These are phyloP conservation scores for Nycticryphes semicollaris DNA, from an alignment of 2,113 vertebrate genomes.

Conservation along the genomic window DNA sequence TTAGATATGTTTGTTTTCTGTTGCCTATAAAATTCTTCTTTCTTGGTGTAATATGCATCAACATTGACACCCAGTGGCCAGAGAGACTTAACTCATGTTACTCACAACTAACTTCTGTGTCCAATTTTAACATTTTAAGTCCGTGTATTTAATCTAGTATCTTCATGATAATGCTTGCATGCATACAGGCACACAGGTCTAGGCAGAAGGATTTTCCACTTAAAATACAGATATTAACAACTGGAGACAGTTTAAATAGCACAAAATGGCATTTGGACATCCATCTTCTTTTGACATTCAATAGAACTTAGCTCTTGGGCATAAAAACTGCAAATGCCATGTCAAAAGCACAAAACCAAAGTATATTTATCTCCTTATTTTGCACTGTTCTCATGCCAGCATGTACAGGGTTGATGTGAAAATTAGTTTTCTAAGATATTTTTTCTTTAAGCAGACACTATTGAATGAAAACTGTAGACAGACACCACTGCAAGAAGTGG, in stretches of 20 bases:
- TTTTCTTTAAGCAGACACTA: neutral
- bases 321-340: neutral
- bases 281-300: neutral
- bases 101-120: neutral
- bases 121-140: neutral
- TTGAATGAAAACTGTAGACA: neutral
- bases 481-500: neutral
- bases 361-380: neutral
- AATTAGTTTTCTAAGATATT: neutral
- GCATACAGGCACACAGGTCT: neutral
- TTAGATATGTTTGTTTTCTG: neutral
- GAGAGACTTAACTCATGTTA: neutral
- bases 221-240: neutral
- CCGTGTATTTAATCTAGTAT: neutral
- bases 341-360: neutral
- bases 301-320: neutral
- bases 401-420: neutral
- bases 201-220: neutral
- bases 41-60: neutral
- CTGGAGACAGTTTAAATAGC: neutral
- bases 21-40: conserved; percentile 29
- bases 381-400: neutral
- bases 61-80: conserved; percentile 24
- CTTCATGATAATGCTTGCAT: neutral
- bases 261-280: neutral